Evolutionary conservation across 2,888 invertebrate species (phyloP).

Genomic region (Eristalinus sepulchralis): DNA sequence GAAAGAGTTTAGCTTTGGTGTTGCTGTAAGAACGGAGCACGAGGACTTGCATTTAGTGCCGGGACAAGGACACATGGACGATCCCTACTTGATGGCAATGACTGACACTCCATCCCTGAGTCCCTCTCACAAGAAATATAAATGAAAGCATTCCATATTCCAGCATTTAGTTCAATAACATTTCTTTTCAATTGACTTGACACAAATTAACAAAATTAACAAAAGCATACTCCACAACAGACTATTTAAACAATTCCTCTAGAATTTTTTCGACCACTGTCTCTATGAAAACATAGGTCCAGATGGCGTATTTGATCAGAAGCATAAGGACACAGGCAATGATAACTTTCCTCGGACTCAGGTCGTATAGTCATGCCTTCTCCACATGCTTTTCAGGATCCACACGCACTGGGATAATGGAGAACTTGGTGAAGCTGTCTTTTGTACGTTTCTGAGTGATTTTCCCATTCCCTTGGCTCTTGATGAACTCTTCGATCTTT

Average conservation of each 20-base stretch:
- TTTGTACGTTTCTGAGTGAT: conserved; percentile 85
- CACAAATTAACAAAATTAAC: neutral
- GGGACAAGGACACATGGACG: no score
- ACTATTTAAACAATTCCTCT: neutral
- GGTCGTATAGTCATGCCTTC: conserved; percentile 41
- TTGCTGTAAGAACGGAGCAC: no score
- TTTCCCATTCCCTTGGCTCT: conserved; percentile 82
- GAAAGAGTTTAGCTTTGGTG: no score
- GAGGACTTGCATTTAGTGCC: no score
- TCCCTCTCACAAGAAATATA: no score
- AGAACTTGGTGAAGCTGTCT: conserved; percentile 84
- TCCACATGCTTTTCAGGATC: neutral
- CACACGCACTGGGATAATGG: conserved; percentile 82
- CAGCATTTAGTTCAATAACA: neutral
- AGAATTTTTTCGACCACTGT: neutral
- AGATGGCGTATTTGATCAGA: conserved; percentile 3
- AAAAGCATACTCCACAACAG: neutral
- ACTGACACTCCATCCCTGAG: no score
- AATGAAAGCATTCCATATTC: no score
- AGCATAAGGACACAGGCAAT: neutral
- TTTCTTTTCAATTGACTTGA: neutral
- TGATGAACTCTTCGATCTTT: conserved; percentile 82
- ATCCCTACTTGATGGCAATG: no score
- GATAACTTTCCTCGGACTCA: neutral
- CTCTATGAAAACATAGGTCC: conserved; percentile 6